Conservation (phyloP, 2,888 invertebrate species). For the Drosophila anomalata region DNA sequence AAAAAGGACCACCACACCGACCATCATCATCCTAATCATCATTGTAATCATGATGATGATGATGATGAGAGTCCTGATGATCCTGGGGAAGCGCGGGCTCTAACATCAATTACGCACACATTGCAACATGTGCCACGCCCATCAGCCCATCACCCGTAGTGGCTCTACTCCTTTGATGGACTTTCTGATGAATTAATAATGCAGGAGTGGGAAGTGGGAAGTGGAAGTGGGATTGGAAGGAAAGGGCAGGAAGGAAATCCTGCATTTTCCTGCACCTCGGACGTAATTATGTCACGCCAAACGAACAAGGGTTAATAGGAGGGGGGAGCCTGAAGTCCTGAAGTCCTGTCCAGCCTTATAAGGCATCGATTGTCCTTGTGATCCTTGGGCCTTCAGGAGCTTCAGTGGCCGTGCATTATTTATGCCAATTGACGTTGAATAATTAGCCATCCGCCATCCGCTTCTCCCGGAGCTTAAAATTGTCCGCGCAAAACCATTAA, state of each 20-base stretch:
- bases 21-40: conserved; percentile 7
- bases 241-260: conserved; percentile 3
- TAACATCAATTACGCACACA: conserved; percentile 54
- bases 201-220: not conserved
- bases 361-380: conserved; percentile 35
- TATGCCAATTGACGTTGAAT: conserved; percentile 77
- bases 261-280: conserved; percentile 43
- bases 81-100: conserved; percentile 5
- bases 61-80: conserved; percentile 1
- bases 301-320: conserved; percentile 26
- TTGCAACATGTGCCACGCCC: conserved; percentile 46
- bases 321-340: no score
- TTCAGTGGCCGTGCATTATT: conserved; percentile 57
- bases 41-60: conserved; percentile 2
- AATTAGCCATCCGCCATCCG: conserved; percentile 59
- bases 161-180: conserved; percentile 26
- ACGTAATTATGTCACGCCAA: conserved; percentile 47
- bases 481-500: conserved; percentile 28
- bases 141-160: not conserved
- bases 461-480: conserved; percentile 34
- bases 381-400: conserved; percentile 6
- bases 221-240: not conserved
- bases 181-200: conserved; percentile 47
- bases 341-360: conserved; percentile 23
- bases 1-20: conserved; percentile 18